Evolutionary conservation across 2,888 invertebrate species (phyloP).

Genomic region (Epistrophe eligans): DNA sequence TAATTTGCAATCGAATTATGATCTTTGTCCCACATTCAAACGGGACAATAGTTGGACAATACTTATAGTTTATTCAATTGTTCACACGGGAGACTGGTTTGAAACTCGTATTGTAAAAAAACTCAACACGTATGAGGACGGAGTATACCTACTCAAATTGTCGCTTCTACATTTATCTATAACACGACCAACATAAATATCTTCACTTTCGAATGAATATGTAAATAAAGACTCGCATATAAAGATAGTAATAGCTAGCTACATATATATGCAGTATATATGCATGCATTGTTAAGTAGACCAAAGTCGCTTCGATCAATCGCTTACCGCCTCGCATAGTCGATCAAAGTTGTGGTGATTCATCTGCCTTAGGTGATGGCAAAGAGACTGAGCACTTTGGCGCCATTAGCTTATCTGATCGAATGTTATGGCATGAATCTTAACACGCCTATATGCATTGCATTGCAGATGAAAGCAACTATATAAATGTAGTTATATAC

Average conservation of each 20-base stretch:
- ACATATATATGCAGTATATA: too few species aligned
- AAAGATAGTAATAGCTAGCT: conserved; percentile 6
- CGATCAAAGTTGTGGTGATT: conserved; percentile 42
- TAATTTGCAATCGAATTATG: not conserved
- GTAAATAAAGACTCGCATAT: conserved; percentile 40
- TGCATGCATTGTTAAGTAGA: conserved; percentile 51
- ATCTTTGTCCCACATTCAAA: not conserved
- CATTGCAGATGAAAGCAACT: conserved; percentile 22
- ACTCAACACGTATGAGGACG: not conserved
- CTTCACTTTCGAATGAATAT: conserved; percentile 34
- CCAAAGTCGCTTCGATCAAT: conserved; percentile 45
- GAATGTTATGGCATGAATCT: conserved; percentile 60
- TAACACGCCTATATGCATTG: not conserved
- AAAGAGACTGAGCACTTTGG: conserved; percentile 59
- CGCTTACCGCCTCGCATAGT: conserved; percentile 25
- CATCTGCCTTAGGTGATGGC: conserved; percentile 51
- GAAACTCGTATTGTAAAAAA: not conserved
- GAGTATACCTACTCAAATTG: conserved; percentile 11
- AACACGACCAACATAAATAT: conserved; percentile 44
- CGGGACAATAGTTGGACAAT: not conserved
- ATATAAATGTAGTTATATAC: not conserved
- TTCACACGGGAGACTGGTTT: not conserved
- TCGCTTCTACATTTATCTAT: conserved; percentile 30
- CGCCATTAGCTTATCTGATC: conserved; percentile 71
- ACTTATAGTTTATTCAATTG: not conserved